Base-by-base conservation (phyloP, 2,888 invertebrate genomes). In the Leucozona laternaria region DNA sequence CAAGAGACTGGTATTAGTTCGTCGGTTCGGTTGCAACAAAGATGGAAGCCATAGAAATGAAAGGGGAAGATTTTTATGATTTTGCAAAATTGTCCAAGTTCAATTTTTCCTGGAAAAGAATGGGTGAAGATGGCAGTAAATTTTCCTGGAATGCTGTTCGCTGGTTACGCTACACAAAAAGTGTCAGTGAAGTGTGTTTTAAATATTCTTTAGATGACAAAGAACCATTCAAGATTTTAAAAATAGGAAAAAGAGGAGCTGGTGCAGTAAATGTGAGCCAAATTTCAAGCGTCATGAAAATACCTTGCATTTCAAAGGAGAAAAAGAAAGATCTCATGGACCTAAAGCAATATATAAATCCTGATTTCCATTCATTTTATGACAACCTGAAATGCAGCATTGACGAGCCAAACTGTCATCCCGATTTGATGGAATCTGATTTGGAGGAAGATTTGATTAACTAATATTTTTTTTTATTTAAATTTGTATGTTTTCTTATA, bases 331-430 rank as follows among this genome's bases (percentile, higher is more conserved):
- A 71, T 68, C 50, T 48, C 57, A 15, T 57, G 17, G 31, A n/a
- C 5, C 57, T 64, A 66, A 75, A 62, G 28, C 11, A 15, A 40
- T 71, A 70, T 53, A 79, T 71, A 64, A 58, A 64, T 71, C 72
- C 77, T 71, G 72, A 72, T 71, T 77, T 82, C 76, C 72, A 78
- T 71, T 45, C 71, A 57, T 82, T 82, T 82, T 82, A 76, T 71
- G 40, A 66, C 40, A 40, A 40, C 15, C 40, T 40, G 5, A 40
- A 40, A 40, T 40, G 40, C 40, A 40, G 40, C 15, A 40, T 40
- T 40, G 40, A 40, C 15, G 40, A 45, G 25, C 34, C 34, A 34
- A 34, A 34, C 34, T 34, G 10, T 34, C 34, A 34, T 34, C 34
- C 34, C 34, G 34, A 34, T 34, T 34, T 34, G 34, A 34, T 34